Percentiles rank a stretch among this genome's conserved stretches.
Conservation (phyloP, 2,888 invertebrate species). For the Galerucella calmariensis region DNA sequence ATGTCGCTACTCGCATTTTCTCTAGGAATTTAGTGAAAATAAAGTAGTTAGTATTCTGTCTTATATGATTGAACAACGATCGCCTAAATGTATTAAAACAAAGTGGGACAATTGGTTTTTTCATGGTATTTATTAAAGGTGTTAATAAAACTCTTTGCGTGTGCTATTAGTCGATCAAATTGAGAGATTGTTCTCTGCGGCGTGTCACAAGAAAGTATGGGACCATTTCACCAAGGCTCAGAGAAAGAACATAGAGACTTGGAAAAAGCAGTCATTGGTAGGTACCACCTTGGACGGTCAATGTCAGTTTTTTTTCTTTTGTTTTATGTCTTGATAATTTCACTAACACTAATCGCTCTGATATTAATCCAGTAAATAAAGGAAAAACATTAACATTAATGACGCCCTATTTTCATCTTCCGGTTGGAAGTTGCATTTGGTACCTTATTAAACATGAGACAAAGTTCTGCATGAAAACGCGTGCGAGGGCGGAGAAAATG, state of each 20-base stretch:
- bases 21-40: no score
- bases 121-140: constrained; percentile 29
- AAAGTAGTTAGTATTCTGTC: neutral
- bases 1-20: no score
- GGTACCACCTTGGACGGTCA: constrained; percentile 62
- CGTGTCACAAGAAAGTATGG: constrained; percentile 98
- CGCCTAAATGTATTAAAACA: neutral
- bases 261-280: constrained; percentile 98
- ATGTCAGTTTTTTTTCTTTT: constrained; percentile 32
- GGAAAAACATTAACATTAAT: no score
- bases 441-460: no score
- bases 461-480: no score
- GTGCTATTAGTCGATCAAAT: constrained; percentile 94
- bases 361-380: no score
- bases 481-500: no score
- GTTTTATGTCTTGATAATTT: constrained; percentile 1
- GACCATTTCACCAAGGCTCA: constrained; percentile 99
- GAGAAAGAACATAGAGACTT: constrained; percentile 97
- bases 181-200: constrained; percentile 96
- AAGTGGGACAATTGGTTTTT: neutral
- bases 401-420: no score
- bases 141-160: constrained; percentile 62
- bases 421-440: no score
- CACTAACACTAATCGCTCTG: neutral
- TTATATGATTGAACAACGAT: neutral